Evolutionary conservation across 1,140 invertebrate species (phyloP).

Genomic region (Drosophila sulfurigaster): DNA sequence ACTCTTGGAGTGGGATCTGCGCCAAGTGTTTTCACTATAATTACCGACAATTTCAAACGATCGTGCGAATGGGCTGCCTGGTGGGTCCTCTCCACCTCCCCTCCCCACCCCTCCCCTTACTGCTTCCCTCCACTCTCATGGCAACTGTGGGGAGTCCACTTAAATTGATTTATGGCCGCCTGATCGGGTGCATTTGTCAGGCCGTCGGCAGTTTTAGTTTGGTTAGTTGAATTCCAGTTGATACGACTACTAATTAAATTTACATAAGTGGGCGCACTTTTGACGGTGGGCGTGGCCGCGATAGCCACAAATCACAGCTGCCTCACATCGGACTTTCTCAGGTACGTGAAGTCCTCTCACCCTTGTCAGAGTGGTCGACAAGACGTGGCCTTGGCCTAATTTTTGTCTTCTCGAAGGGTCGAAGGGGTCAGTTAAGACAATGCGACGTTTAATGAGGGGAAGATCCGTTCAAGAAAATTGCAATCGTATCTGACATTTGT

Average conservation of each 20-base stretch:
- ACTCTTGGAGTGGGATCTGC: conserved; percentile 24
- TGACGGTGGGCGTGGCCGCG: conserved; percentile 55
- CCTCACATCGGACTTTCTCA: conserved; percentile 21
- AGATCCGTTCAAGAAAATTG: conserved; percentile 4
- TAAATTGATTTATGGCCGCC: conserved; percentile 76
- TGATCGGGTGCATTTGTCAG: conserved; percentile 69
- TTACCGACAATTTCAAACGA: conserved; percentile 72
- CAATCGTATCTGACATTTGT: conserved; percentile 55
- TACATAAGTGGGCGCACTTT: conserved; percentile 70
- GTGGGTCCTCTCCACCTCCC: background rate
- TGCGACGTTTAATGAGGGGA: conserved; percentile 61
- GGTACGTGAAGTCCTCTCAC: conserved; percentile 36
- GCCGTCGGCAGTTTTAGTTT: conserved; percentile 22
- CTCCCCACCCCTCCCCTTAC: background rate
- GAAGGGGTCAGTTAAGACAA: conserved; percentile 71
- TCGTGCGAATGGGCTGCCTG: conserved; percentile 42
- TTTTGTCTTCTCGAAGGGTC: conserved; percentile 61
- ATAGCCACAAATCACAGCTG: conserved; percentile 49
- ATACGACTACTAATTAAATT: conserved; percentile 66
- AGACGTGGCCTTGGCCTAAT: conserved; percentile 66
- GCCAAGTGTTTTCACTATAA: conserved; percentile 77
- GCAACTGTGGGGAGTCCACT: conserved; percentile 59
- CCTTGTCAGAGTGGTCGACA: conserved; percentile 43
- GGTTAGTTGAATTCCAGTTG: conserved; percentile 44
- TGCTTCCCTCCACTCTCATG: background rate